Conservation (phyloP, 2,797 vertebrate genomes). For the Pseudomugil tenellus region DNA sequence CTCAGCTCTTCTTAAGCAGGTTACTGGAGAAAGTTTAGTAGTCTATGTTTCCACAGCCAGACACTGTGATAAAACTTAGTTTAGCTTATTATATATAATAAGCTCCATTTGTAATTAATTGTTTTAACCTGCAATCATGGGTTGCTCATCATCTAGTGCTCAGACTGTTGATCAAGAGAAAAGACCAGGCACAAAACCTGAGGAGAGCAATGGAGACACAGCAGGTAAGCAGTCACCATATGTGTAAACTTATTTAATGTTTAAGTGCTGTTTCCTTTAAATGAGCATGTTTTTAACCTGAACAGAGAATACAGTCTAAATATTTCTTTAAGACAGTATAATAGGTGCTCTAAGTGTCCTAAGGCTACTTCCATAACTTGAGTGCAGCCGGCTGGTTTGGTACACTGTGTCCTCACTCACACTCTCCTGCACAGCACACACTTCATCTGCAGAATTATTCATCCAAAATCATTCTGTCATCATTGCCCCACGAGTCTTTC, state of each 20-base stretch:
- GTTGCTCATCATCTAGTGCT: conserved; percentile 83
- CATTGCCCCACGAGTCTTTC: not conserved
- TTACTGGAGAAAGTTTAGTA: conserved; percentile 33
- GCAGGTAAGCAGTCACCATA: conserved; percentile 68
- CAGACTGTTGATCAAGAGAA: conserved; percentile 82
- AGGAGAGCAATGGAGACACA: conserved; percentile 76
- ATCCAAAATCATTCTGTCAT: conserved; percentile 16
- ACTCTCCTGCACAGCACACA: conserved; percentile 19
- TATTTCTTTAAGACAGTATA: not conserved
- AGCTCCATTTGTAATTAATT: conserved; percentile 16
- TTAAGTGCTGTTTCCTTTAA: not conserved
- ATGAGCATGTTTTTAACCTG: not conserved
- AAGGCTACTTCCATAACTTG: conserved; percentile 12
- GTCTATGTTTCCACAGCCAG: conserved; percentile 37
- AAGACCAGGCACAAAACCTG: conserved; percentile 81
- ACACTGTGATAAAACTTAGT: conserved; percentile 28
- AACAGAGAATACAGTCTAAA: not conserved
- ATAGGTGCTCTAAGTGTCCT: conserved; percentile 3
- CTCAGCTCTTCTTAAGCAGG: conserved; percentile 55
- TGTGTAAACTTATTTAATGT: not conserved
- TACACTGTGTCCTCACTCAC: conserved; percentile 60
- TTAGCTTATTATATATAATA: conserved; percentile 10
- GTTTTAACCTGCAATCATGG: conserved; percentile 68
- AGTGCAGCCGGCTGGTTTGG: conserved; percentile 31
- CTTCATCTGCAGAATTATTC: conserved; percentile 12